Conservation (phyloP, 2,888 invertebrate genomes). For the Stenodera caucasica region DNA sequence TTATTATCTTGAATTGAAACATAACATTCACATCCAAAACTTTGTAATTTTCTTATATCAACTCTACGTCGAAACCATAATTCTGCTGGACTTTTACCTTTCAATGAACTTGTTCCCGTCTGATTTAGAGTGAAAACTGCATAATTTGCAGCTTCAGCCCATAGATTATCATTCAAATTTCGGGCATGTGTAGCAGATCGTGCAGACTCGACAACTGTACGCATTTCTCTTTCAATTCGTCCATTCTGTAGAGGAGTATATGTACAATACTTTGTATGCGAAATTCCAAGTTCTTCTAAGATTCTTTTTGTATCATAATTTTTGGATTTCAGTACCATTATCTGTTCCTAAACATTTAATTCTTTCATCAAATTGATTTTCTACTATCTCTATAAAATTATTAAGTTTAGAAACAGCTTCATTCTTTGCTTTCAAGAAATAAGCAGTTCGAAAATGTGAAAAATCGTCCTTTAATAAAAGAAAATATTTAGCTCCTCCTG, state of each 20-base stretch:
- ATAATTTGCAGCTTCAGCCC: conserved; percentile 39
- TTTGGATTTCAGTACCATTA: conserved; percentile 43
- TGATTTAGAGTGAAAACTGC: conserved; percentile 36
- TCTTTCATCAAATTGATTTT: conserved; percentile 40
- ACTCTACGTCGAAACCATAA: conserved; percentile 32
- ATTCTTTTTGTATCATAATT: conserved; percentile 31
- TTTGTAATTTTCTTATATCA: conserved; percentile 20
- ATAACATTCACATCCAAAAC: conserved; percentile 35
- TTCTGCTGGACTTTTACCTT: conserved; percentile 31
- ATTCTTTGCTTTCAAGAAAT: conserved; percentile 40
- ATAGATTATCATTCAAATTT: conserved; percentile 28
- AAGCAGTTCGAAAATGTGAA: conserved; percentile 37
- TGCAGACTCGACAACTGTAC: conserved; percentile 43
- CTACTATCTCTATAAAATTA: conserved; percentile 35
- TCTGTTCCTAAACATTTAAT: conserved; percentile 39
- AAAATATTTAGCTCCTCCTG: conserved; percentile 42
- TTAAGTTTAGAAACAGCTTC: conserved; percentile 34
- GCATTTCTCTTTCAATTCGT: conserved; percentile 44
- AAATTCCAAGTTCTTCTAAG: conserved; percentile 38
- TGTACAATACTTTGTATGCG: conserved; percentile 34
- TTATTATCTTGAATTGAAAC: conserved; percentile 31
- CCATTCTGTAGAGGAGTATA: conserved; percentile 46
- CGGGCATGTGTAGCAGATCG: conserved; percentile 34
- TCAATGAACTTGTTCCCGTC: conserved; percentile 32
- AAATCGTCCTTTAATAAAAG: conserved; percentile 39